Evolutionary conservation across 2,113 vertebrate genomes (phyloP).

Genomic region (Elephantulus edwardii): DNA sequence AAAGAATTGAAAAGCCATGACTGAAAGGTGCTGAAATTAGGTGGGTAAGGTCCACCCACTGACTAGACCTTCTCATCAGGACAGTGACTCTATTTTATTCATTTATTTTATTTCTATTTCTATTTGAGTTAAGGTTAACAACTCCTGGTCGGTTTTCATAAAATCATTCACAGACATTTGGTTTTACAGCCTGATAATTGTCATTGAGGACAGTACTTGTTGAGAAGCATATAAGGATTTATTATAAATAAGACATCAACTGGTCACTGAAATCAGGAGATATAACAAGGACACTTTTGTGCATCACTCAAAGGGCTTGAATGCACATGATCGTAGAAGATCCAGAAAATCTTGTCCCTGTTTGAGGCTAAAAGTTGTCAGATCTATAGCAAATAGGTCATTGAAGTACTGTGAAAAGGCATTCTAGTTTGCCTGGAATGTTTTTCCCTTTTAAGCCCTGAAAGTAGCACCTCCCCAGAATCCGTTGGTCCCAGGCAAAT

Average conservation of each 20-base stretch:
- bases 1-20: not conserved
- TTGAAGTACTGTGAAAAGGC: not conserved
- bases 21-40: not conserved
- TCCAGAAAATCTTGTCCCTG: not conserved
- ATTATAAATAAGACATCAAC: not conserved
- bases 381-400: not conserved
- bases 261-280: not conserved
- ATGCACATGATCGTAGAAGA: not conserved
- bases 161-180: no score
- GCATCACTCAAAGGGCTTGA: not conserved
- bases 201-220: no score
- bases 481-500: not conserved
- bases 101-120: no score
- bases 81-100: not conserved
- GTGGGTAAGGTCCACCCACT: not conserved
- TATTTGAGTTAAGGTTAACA: no score
- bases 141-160: no score
- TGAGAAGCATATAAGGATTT: not conserved
- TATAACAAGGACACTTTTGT: not conserved
- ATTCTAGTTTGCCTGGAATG: not conserved
- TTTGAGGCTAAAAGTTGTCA: not conserved
- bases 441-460: not conserved
- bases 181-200: no score
- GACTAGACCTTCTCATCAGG: not conserved
- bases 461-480: not conserved